Evolutionary conservation across 1,140 invertebrate genomes (phyloP).

Genomic region (Cephus cinctus): DNA sequence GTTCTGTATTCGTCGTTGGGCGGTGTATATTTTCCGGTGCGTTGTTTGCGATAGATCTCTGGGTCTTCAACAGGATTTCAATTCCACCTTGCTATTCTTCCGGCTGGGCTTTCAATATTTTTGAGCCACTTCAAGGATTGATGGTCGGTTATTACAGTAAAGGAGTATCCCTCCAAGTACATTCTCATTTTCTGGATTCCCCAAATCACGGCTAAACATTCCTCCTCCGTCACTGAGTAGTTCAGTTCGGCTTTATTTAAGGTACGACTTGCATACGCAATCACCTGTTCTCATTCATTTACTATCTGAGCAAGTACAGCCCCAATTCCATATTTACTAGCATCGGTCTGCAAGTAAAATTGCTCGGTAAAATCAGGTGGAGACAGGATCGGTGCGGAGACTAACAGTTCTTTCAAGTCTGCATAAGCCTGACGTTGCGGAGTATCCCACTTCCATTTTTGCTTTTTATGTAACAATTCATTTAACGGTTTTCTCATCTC

Average conservation of each 20-base stretch:
- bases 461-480: no score
- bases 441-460: no score
- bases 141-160: conserved; percentile 50
- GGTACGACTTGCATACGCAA: conserved; percentile 45
- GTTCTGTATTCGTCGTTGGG: no score
- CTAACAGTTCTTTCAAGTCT: conserved; percentile 17
- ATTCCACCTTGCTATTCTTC: conserved; percentile 25
- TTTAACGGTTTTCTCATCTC: no score
- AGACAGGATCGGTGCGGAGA: conserved; percentile 20
- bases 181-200: conserved; percentile 35
- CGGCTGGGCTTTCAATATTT: conserved; percentile 31
- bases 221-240: conserved; percentile 43
- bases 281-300: conserved; percentile 37
- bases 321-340: conserved; percentile 33
- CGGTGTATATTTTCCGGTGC: no score
- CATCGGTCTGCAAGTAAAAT: conserved; percentile 35
- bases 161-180: conserved; percentile 43
- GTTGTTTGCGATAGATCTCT: conserved; percentile 22
- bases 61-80: conserved; percentile 24
- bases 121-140: conserved; percentile 41
- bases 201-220: conserved; percentile 46
- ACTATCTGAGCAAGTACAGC: conserved; percentile 41
- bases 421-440: conserved; percentile 14
- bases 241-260: conserved; percentile 37
- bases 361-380: conserved; percentile 25